Percentiles rank a stretch among this genome's conserved stretches.
Evolutionary conservation across 1,140 invertebrate genomes (phyloP).

Genomic region (Tetramorium parvispinum): DNA sequence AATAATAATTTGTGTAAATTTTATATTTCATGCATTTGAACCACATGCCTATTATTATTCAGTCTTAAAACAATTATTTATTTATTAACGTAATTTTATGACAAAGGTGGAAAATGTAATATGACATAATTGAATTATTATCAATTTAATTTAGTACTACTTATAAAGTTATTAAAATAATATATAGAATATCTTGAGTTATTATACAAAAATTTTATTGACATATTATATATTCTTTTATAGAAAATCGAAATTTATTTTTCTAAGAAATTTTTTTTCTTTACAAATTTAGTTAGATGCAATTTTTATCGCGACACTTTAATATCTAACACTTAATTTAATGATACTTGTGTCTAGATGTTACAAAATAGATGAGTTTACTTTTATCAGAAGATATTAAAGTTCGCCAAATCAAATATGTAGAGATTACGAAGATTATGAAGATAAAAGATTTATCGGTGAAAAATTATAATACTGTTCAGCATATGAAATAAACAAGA

Average conservation of each 20-base stretch:
- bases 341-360: not conserved
- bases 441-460: not conserved
- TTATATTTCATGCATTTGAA: not conserved
- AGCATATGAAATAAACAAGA: not conserved
- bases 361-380: not conserved
- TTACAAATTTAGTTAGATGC: not conserved
- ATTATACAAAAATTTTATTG: not conserved
- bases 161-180: not conserved
- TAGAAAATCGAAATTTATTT: not conserved
- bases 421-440: not conserved
- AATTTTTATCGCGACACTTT: not conserved
- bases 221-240: not conserved
- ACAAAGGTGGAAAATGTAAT: not conserved
- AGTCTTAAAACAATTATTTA: not conserved
- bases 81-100: not conserved
- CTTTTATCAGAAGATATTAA: constrained; percentile 7
- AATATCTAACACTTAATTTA: not conserved
- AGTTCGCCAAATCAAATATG: not conserved
- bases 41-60: not conserved
- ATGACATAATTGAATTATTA: not conserved
- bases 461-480: not conserved
- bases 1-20: not conserved
- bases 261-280: not conserved
- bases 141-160: not conserved
- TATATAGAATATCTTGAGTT: not conserved